Percentiles rank a stretch among this genome's conserved stretches.
phyloP scores from a whole-genome alignment of 2,113 vertebrate genomes.

The Chaenocephalus aceratus region DNA sequence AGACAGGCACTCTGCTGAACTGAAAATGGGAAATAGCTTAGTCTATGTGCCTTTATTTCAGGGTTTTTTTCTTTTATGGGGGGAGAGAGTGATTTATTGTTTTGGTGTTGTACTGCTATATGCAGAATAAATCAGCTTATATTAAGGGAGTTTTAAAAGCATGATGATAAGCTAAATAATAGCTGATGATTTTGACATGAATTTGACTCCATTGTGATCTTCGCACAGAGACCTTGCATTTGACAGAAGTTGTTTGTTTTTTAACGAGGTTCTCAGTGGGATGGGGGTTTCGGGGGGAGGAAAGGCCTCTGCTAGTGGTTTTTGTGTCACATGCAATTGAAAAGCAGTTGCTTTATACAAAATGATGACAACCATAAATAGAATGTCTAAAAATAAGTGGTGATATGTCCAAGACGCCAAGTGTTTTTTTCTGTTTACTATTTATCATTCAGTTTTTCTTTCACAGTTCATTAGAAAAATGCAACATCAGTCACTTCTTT shows the following conservation, averaged over 20 bases:
- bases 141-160: constrained; percentile 1
- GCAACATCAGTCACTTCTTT: neutral
- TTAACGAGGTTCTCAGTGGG: constrained; percentile 50
- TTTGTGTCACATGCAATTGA: constrained; percentile 61
- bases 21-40: constrained; percentile 56
- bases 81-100: constrained; percentile 39
- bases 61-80: neutral
- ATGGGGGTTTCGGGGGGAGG: constrained; percentile 37
- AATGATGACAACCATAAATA: constrained; percentile 58
- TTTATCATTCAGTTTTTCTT: neutral
- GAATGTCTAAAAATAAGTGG: constrained; percentile 32
- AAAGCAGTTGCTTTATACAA: constrained; percentile 24
- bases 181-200: constrained; percentile 28
- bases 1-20: constrained; percentile 68
- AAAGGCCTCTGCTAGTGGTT: constrained; percentile 36
- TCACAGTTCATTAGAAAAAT: too few relatives aligned
- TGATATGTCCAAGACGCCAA: constrained; percentile 32
- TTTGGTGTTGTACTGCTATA: constrained; percentile 10
- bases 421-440: neutral
- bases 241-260: constrained; percentile 54
- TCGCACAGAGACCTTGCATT: constrained; percentile 31
- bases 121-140: neutral
- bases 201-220: constrained; percentile 20
- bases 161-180: constrained; percentile 4
- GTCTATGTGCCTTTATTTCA: constrained; percentile 41